Evolutionary conservation across 2,797 vertebrate genomes (phyloP).

Genomic region (Semaprochilodus insignis): DNA sequence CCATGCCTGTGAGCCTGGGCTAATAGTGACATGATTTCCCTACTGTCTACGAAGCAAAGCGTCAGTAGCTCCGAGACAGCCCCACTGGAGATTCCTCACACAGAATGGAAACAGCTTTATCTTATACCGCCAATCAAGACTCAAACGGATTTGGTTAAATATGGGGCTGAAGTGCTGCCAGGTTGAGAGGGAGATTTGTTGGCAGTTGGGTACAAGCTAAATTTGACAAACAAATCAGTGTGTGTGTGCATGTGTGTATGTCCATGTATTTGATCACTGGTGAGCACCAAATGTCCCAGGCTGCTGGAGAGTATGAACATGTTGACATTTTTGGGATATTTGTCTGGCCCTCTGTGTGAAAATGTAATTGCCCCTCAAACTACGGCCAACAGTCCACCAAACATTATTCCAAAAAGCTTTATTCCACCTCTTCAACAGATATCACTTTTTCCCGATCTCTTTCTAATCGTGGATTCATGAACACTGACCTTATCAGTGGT

Average conservation of each 20-base stretch:
- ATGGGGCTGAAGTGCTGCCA: conserved; percentile 44
- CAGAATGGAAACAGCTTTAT: conserved; percentile 69
- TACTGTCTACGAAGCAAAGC: conserved; percentile 2
- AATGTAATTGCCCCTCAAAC: not conserved
- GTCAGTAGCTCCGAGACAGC: conserved; percentile 28
- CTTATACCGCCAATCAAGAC: conserved; percentile 69
- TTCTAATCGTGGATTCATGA: too few relatives aligned
- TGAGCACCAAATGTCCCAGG: not conserved
- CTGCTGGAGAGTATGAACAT: not conserved
- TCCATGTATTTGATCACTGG: not conserved
- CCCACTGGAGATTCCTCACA: conserved; percentile 56
- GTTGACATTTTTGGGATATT: not conserved
- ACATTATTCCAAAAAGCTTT: too few relatives aligned
- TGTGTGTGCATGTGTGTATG: conserved; percentile 47
- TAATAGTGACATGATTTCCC: conserved; percentile 38
- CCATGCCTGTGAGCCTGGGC: conserved; percentile 2
- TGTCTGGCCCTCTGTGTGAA: not conserved
- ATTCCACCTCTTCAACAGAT: too few relatives aligned
- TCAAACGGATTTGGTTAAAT: conserved; percentile 77
- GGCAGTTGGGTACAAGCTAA: conserved; percentile 39
- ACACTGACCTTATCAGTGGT: too few relatives aligned
- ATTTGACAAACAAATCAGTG: conserved; percentile 66
- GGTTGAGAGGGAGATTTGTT: conserved; percentile 49
- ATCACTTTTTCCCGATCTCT: too few relatives aligned
- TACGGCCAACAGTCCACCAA: too few relatives aligned